These are phyloP conservation scores for Harpalus rubripes DNA, from an alignment of 2,888 invertebrate genomes.

Conservation along the genomic window DNA sequence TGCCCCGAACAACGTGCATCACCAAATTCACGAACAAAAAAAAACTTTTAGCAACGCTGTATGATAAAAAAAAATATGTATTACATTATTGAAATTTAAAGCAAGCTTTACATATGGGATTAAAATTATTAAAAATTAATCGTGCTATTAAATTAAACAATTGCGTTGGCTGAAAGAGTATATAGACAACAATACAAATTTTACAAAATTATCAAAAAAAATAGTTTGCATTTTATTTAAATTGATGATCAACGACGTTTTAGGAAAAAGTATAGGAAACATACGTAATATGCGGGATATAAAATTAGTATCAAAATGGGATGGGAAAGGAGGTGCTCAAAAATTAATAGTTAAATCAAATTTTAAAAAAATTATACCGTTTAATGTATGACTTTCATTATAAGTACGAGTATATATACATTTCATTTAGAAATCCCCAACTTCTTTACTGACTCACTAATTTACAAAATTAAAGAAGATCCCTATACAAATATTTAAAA, in stretches of 20 bases:
- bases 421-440: constrained; percentile 67
- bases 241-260: too few species aligned
- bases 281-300: constrained; percentile 75
- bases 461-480: constrained; percentile 69
- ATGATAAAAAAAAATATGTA: constrained; percentile 71
- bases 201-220: too few species aligned
- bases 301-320: constrained; percentile 70
- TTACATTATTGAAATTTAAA: constrained; percentile 71
- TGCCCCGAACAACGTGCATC: constrained; percentile 66
- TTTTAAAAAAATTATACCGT: constrained; percentile 71
- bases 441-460: constrained; percentile 70
- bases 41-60: constrained; percentile 70
- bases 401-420: constrained; percentile 72
- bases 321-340: constrained; percentile 71
- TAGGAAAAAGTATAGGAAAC: constrained; percentile 68
- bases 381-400: constrained; percentile 75
- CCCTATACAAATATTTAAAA: constrained; percentile 68
- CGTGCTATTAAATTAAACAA: constrained; percentile 73
- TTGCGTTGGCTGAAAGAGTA: constrained; percentile 72
- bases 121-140: constrained; percentile 72
- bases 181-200: constrained; percentile 71
- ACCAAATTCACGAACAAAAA: constrained; percentile 66
- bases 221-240: too few species aligned
- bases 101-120: constrained; percentile 69
- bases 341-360: constrained; percentile 72